phyloP scores from a whole-genome alignment of 2,888 invertebrate species.

The Eudemis profundana region DNA sequence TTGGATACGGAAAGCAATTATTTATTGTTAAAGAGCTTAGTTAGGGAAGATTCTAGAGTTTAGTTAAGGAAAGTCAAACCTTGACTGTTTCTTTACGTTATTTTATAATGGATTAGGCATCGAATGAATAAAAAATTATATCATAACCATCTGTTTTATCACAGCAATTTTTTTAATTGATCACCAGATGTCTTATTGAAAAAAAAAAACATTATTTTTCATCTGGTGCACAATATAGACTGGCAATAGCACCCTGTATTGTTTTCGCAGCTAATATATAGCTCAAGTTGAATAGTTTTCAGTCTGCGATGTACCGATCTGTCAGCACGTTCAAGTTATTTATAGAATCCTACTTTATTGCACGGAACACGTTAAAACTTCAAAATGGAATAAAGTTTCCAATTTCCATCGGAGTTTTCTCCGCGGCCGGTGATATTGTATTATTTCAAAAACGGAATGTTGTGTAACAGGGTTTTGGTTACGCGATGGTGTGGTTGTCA shows the following conservation, averaged over 20 bases:
- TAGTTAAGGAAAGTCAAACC: no score
- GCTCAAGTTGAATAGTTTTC: slow-evolving; percentile 38
- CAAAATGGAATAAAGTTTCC: slow-evolving; percentile 33
- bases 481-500: no score
- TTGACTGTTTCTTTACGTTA: no score
- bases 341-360: slow-evolving; percentile 38
- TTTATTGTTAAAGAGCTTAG: no score
- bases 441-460: not conserved
- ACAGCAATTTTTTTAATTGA: no score
- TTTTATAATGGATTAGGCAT: no score
- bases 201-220: not conserved
- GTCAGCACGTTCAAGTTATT: slow-evolving; percentile 40
- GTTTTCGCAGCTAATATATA: slow-evolving; percentile 31
- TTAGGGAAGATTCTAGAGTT: no score
- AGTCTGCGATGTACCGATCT: slow-evolving; percentile 34
- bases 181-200: not conserved
- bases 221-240: not conserved
- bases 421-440: not conserved
- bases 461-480: not conserved
- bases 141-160: no score
- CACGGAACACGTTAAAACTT: slow-evolving; percentile 36
- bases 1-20: no score
- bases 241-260: slow-evolving; percentile 2
- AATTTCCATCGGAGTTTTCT: slow-evolving; percentile 12
- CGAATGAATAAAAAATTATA: no score